Conservation (phyloP, 2,797 vertebrate species). For the Gambusia yucatana region DNA sequence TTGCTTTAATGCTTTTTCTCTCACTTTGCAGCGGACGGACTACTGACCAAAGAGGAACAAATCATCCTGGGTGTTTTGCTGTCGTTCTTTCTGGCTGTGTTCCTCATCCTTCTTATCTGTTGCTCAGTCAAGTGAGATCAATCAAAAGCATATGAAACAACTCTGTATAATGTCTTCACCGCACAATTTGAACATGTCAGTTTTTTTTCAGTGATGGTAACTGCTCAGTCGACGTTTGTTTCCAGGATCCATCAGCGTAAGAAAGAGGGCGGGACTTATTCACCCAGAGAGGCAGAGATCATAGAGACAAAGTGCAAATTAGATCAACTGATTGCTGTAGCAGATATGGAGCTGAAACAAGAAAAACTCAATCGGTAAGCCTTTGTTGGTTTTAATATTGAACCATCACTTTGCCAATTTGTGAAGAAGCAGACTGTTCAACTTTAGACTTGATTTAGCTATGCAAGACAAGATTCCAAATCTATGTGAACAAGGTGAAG, state of each 20-base stretch:
- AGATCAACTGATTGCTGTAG: conserved; percentile 96
- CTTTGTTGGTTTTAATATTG: conserved; percentile 32
- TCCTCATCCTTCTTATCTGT: conserved; percentile 91
- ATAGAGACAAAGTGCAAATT: conserved; percentile 97
- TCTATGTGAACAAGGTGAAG: conserved; percentile 52
- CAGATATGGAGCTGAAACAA: conserved; percentile 96
- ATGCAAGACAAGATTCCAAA: conserved; percentile 50
- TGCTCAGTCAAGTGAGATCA: conserved; percentile 89
- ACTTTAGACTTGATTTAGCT: conserved; percentile 44
- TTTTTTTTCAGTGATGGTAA: not conserved
- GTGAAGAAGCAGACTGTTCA: conserved; percentile 16
- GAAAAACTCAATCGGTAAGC: conserved; percentile 95
- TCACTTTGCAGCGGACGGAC: conserved; percentile 79
- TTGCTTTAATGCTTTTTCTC: conserved; percentile 3
- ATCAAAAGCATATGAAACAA: not conserved
- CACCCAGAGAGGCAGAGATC: conserved; percentile 95
- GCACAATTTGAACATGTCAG: not conserved
- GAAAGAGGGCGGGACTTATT: conserved; percentile 96
- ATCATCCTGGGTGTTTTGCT: conserved; percentile 93
- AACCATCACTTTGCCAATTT: conserved; percentile 10
- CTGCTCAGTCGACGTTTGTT: not conserved
- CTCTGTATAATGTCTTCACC: not conserved
- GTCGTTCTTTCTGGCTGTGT: conserved; percentile 89
- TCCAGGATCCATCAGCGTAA: conserved; percentile 92
- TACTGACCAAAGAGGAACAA: conserved; percentile 90